Conservation (phyloP, 2,113 vertebrate species). For the Antechinus stuartii region DNA sequence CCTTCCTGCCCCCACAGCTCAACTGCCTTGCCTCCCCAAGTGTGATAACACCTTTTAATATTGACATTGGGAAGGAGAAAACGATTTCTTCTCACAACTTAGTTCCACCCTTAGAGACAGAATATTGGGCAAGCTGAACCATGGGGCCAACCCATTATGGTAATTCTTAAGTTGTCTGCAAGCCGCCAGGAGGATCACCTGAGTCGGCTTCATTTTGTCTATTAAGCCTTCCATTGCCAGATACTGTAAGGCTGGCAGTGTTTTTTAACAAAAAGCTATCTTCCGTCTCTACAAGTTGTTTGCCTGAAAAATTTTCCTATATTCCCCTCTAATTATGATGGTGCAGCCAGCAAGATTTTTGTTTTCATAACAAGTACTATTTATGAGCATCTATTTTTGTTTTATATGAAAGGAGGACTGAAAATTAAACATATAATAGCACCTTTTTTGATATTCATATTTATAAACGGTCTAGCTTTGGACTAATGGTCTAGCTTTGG, state of each 20-base stretch:
- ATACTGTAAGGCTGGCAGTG: conserved; percentile 52
- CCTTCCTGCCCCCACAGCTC: conserved; percentile 3
- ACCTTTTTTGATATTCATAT: conserved; percentile 70
- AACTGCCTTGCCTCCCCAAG: conserved; percentile 4
- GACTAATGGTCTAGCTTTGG: conserved; percentile 65
- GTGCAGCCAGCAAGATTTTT: conserved; percentile 70
- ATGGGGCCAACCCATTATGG: background rate
- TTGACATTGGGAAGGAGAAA: conserved; percentile 40
- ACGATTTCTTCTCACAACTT: conserved; percentile 24
- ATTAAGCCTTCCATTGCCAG: conserved; percentile 65
- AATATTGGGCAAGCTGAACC: conserved; percentile 52
- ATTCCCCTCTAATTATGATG: conserved; percentile 73
- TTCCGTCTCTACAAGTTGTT: conserved; percentile 61
- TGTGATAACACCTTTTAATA: conserved; percentile 31
- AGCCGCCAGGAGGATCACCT: conserved; percentile 38
- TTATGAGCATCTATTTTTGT: conserved; percentile 76
- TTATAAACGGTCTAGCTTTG: conserved; percentile 74
- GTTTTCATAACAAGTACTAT: conserved; percentile 81
- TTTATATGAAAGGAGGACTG: conserved; percentile 75
- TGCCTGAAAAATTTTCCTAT: conserved; percentile 65
- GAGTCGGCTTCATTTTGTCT: conserved; percentile 54
- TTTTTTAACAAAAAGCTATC: conserved; percentile 75
- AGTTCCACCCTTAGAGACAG: conserved; percentile 19
- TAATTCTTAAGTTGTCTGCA: conserved; percentile 52
- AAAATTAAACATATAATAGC: conserved; percentile 73